phyloP scores from a whole-genome alignment of 1,140 invertebrate species.

The Trypoxylus dichotomus region DNA sequence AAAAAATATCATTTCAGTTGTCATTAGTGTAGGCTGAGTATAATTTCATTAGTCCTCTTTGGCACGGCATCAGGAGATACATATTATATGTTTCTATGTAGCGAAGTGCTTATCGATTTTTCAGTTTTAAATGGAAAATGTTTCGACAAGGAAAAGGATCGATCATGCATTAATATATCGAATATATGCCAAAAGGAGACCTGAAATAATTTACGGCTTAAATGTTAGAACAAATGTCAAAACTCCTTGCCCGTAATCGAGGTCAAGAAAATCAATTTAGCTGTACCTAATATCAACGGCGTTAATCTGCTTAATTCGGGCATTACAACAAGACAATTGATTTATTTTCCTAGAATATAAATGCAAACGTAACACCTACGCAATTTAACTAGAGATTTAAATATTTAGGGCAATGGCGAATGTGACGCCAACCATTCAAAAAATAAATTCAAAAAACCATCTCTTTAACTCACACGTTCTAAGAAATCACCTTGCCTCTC shows the following conservation, averaged over 20 bases:
- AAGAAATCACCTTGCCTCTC: not conserved
- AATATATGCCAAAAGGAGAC: not conserved
- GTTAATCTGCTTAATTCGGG: not conserved
- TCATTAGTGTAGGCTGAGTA: too few relatives aligned
- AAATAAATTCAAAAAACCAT: not conserved
- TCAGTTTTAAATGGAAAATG: not conserved
- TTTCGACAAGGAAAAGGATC: too few relatives aligned
- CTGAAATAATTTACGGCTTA: not conserved
- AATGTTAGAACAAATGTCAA: not conserved
- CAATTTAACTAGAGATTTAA: not conserved
- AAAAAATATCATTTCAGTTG: too few relatives aligned
- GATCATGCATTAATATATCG: too few relatives aligned
- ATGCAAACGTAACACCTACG: not conserved
- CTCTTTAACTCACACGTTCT: not conserved
- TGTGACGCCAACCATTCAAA: not conserved
- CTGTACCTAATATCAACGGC: not conserved
- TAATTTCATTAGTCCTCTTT: too few relatives aligned
- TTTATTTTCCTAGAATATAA: not conserved
- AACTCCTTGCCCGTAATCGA: not conserved
- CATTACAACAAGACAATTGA: not conserved
- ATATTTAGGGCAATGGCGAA: not conserved
- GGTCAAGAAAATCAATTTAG: slow-evolving; percentile 22
- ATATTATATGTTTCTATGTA: not conserved
- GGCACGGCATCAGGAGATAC: too few relatives aligned
- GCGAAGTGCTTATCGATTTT: not conserved